These are phyloP conservation scores for Acanthornis magna DNA, from an alignment of 2,797 vertebrate species.

Conservation along the genomic window DNA sequence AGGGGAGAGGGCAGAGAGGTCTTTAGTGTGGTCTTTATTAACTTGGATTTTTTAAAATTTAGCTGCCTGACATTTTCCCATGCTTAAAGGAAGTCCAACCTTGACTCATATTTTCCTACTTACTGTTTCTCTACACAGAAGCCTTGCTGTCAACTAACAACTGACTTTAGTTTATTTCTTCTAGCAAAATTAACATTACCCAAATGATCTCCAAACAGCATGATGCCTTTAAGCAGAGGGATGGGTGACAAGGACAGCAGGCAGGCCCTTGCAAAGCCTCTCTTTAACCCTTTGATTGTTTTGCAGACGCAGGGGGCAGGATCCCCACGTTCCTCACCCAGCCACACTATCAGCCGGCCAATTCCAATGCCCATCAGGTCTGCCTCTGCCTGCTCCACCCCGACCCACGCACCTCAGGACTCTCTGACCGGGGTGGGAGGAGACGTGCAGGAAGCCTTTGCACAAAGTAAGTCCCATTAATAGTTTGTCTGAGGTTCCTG, in stretches of 20 bases:
- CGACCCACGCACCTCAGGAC: slow-evolving; percentile 94
- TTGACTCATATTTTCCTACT: slow-evolving; percentile 30
- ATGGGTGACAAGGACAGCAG: background rate
- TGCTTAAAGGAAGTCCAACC: slow-evolving; percentile 17
- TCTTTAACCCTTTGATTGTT: slow-evolving; percentile 40
- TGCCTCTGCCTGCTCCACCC: slow-evolving; percentile 89
- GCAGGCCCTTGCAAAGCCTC: background rate
- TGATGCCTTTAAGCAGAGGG: background rate
- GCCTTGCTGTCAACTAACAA: background rate
- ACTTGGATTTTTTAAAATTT: background rate
- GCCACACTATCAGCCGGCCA: slow-evolving; percentile 90
- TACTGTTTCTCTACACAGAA: background rate
- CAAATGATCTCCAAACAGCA: background rate
- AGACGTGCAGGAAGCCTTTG: slow-evolving; percentile 97
- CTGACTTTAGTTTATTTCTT: background rate
- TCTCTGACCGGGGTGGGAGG: slow-evolving; percentile 96
- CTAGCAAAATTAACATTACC: background rate
- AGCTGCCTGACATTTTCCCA: slow-evolving; percentile 40
- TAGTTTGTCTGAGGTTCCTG: background rate
- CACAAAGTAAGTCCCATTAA: slow-evolving; percentile 85
- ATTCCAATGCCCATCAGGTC: slow-evolving; percentile 94
- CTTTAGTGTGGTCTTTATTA: background rate
- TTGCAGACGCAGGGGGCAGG: slow-evolving; percentile 93
- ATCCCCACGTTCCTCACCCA: slow-evolving; percentile 94
- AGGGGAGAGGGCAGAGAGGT: background rate